Evolutionary conservation across 2,888 invertebrate species (phyloP).

Genomic region (Choristoneura rosaceana): DNA sequence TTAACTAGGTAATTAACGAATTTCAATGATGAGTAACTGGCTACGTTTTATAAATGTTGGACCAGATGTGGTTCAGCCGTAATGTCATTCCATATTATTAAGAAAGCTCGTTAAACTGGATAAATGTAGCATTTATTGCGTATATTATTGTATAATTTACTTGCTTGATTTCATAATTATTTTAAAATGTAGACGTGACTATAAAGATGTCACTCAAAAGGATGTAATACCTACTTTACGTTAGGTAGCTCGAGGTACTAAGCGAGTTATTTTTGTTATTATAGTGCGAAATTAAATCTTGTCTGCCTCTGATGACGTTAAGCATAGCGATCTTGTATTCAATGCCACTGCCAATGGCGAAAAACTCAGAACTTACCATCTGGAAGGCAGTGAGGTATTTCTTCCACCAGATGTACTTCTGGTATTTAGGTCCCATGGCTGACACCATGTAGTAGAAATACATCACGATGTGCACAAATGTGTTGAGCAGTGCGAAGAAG

Average conservation of each 20-base stretch:
- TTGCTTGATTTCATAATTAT: not conserved
- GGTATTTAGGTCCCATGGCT: slow-evolving; percentile 96
- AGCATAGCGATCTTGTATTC: too few species aligned
- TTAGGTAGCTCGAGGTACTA: not conserved
- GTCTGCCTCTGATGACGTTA: too few species aligned
- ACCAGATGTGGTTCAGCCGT: not conserved
- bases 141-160: slow-evolving; percentile 1
- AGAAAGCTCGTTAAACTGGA: slow-evolving; percentile 5
- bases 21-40: not conserved
- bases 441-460: slow-evolving; percentile 98
- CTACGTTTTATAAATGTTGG: not conserved
- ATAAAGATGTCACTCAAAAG: not conserved
- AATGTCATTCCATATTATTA: not conserved
- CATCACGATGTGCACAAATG: slow-evolving; percentile 98
- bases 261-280: too few species aligned
- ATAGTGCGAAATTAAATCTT: too few species aligned
- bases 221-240: not conserved
- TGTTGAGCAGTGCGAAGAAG: slow-evolving; percentile 97
- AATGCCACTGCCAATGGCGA: too few species aligned
- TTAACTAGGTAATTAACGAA: slow-evolving; percentile 2
- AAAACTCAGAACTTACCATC: slow-evolving; percentile 88
- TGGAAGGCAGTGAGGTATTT: slow-evolving; percentile 97
- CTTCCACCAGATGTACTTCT: slow-evolving; percentile 99
- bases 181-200: not conserved
- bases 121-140: slow-evolving; percentile 1